These are phyloP conservation scores for Eremophila alpestris DNA, from an alignment of 2,797 vertebrate genomes.

Conservation along the genomic window DNA sequence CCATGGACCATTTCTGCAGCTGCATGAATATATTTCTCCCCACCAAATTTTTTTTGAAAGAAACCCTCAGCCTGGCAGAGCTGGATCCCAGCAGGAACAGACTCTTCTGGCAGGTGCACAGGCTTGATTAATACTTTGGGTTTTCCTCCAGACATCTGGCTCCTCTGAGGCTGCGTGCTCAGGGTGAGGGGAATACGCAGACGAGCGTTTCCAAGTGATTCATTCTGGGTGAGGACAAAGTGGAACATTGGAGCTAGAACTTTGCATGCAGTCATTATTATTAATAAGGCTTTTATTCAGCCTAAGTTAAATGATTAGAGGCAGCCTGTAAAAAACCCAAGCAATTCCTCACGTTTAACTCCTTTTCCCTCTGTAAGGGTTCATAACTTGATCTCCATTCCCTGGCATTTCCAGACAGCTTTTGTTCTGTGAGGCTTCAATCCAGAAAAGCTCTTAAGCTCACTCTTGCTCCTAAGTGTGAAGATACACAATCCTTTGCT, in stretches of 20 bases:
- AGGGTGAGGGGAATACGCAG: not conserved
- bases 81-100: not conserved
- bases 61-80: not conserved
- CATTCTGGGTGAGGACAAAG: not conserved
- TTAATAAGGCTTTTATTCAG: slow-evolving; percentile 17
- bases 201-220: not conserved
- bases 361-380: not conserved
- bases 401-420: not conserved
- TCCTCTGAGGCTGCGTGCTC: slow-evolving; percentile 4
- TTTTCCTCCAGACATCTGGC: slow-evolving; percentile 57
- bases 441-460: slow-evolving; percentile 41
- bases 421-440: not conserved
- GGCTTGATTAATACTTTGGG: not conserved
- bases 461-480: not conserved
- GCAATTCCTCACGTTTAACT: not conserved
- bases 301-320: not conserved
- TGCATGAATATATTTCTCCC: not conserved
- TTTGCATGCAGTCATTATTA: not conserved
- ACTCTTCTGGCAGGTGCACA: not conserved
- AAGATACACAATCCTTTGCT: not conserved
- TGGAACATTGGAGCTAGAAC: not conserved
- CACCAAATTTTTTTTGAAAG: not conserved
- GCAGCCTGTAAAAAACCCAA: not conserved
- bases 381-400: not conserved
- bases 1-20: not conserved